Conservation (phyloP, 2,113 vertebrate genomes). For the Callipepla squamata region DNA sequence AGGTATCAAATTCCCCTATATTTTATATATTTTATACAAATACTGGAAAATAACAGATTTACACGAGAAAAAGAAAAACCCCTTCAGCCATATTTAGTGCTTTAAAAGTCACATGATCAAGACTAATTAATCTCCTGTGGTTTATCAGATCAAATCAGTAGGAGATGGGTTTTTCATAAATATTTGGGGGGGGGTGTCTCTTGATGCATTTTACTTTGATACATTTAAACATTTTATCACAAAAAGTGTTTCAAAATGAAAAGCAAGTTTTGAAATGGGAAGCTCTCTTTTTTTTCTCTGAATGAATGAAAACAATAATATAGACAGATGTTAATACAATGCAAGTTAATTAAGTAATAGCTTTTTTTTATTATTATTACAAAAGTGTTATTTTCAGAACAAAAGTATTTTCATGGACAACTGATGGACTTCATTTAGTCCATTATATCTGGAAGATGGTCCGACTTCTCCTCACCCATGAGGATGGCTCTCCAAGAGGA, state of each 20-base stretch:
- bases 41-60: not conserved
- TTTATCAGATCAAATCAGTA: conserved; percentile 39
- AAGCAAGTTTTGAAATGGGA: not conserved
- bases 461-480: not conserved
- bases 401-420: not conserved
- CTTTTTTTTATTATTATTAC: not conserved
- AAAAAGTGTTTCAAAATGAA: not conserved
- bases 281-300: accelerated
- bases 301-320: not conserved
- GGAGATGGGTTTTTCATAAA: not conserved
- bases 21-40: conserved; percentile 23
- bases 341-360: not conserved
- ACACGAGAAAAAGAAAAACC: conserved; percentile 4
- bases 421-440: not conserved
- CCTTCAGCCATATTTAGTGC: conserved; percentile 30
- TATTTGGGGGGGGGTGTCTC: not conserved
- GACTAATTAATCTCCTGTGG: conserved; percentile 55
- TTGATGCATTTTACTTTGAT: conserved; percentile 15
- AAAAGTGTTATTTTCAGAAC: not conserved
- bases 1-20: not conserved
- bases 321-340: not conserved
- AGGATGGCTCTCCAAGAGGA: not conserved
- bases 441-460: not conserved
- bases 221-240: not conserved
- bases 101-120: conserved; percentile 36